Base-by-base conservation (phyloP, 1,140 invertebrate species). In the Mamestra configurata region DNA sequence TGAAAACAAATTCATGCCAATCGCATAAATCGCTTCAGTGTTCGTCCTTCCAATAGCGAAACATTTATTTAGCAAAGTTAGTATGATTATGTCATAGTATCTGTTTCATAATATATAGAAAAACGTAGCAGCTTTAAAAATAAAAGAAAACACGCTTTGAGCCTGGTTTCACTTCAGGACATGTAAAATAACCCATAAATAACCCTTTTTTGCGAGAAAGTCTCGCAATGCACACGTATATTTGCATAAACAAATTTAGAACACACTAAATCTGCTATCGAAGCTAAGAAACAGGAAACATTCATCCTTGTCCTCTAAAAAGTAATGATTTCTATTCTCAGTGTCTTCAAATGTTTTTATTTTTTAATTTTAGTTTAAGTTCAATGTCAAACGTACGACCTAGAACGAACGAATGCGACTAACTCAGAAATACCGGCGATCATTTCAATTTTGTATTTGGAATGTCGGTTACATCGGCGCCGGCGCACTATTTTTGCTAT, bases 321-420 rank as follows among this genome's bases (percentile, higher is more conserved):
- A 18, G 27, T 51, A 37, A n/a, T 57, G 53, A 55, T 70, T 73
- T 78, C 82, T 88, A 84, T 89, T 90, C 13, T 85, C 82, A 83
- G 85, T 59, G 20, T 24, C 53, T 66, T 55, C 76, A 78, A 80
- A 70, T 79, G 68, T 85, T 80, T 88, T 82, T 79, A 71, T 85
- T 77, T 87, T 82, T 84, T 86, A 84, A 80, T 86, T 86, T 88
- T 80, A 68, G 82, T 76, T 55, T 86, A 90, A 92, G 91, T 91
- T 93, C 91, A 93, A 92, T 93, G 89, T 86, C 87, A 71, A 61
- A 55, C 79, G 61, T 61, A 51, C 73, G 85, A 77, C 85, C 84
- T 86, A 87, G 85, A 86, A 83, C 72, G 71, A 86, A 83, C 80
- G 86, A 86, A 81, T 59, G 83, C 84, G 89, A 86, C 81, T 85